Conservation (phyloP, 2,888 invertebrate species). For the Campoplex nolae region DNA sequence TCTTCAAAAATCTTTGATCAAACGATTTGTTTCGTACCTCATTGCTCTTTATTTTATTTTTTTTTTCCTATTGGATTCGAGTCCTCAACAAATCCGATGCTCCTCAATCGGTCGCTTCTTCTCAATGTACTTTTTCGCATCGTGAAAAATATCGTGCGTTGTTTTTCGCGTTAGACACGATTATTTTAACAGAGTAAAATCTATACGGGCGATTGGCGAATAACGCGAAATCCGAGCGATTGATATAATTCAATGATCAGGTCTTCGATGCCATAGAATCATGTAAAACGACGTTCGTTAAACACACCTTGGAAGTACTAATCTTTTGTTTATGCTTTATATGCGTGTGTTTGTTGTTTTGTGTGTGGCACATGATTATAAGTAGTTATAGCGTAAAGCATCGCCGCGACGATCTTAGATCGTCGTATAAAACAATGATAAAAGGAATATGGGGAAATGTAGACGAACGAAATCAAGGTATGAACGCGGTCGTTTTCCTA, state of each 20-base stretch:
- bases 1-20: slow-evolving; percentile 22
- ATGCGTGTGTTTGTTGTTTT: slow-evolving; percentile 4
- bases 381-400: slow-evolving; percentile 48
- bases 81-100: slow-evolving; percentile 27
- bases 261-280: neutral
- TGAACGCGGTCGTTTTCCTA: slow-evolving; percentile 21
- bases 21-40: slow-evolving; percentile 20
- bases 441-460: slow-evolving; percentile 28
- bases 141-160: slow-evolving; percentile 21
- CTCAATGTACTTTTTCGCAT: neutral
- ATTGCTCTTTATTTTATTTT: slow-evolving; percentile 8
- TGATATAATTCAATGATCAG: slow-evolving; percentile 43
- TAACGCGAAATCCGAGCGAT: slow-evolving; percentile 48
- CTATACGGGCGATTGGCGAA: slow-evolving; percentile 53
- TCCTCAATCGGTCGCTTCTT: neutral
- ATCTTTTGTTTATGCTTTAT: slow-evolving; percentile 14
- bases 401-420: slow-evolving; percentile 48
- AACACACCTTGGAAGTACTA: slow-evolving; percentile 34
- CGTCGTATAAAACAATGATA: slow-evolving; percentile 40
- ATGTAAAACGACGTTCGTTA: slow-evolving; percentile 20
- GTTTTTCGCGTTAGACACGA: slow-evolving; percentile 19
- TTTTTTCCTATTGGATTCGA: slow-evolving; percentile 53
- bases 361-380: slow-evolving; percentile 59
- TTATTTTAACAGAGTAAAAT: slow-evolving; percentile 70
- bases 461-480: slow-evolving; percentile 45